Conservation (phyloP, 2,797 vertebrate species). For the Chloroceryle inda region DNA sequence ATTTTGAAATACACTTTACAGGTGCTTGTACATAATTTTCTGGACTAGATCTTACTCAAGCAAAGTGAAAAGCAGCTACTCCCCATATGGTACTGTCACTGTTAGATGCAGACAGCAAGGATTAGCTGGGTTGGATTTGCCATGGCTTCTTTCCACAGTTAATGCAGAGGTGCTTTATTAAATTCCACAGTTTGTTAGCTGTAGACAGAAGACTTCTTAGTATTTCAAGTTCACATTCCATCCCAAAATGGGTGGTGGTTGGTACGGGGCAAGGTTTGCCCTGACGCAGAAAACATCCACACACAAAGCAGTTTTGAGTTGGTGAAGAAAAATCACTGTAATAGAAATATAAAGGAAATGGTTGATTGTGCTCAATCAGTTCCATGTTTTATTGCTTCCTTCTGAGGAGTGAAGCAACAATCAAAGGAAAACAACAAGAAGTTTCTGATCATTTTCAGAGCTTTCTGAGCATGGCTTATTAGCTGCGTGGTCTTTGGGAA, state of each 20-base stretch:
- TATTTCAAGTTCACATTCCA: background rate
- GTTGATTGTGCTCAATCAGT: background rate
- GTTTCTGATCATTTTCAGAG: background rate
- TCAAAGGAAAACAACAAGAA: background rate
- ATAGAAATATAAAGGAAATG: background rate
- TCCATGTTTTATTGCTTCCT: background rate
- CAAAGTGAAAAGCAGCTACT: background rate
- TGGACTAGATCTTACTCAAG: background rate
- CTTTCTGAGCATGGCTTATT: background rate
- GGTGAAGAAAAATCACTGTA: background rate
- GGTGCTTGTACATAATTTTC: background rate
- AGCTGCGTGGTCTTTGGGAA: background rate
- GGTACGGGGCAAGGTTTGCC: background rate
- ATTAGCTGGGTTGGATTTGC: background rate
- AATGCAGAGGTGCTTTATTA: background rate
- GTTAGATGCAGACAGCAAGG: background rate
- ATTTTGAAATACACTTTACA: background rate
- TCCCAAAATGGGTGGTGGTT: background rate
- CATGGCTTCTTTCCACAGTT: background rate
- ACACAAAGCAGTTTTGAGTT: background rate
- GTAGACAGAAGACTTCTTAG: background rate
- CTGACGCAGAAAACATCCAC: background rate
- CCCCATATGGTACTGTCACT: background rate
- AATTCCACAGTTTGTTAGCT: background rate
- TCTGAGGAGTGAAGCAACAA: background rate